Percentiles rank a stretch among this genome's conserved stretches.
These are phyloP conservation scores for Cinclus cinclus DNA, from an alignment of 2,113 vertebrate genomes.

Conservation along the genomic window DNA sequence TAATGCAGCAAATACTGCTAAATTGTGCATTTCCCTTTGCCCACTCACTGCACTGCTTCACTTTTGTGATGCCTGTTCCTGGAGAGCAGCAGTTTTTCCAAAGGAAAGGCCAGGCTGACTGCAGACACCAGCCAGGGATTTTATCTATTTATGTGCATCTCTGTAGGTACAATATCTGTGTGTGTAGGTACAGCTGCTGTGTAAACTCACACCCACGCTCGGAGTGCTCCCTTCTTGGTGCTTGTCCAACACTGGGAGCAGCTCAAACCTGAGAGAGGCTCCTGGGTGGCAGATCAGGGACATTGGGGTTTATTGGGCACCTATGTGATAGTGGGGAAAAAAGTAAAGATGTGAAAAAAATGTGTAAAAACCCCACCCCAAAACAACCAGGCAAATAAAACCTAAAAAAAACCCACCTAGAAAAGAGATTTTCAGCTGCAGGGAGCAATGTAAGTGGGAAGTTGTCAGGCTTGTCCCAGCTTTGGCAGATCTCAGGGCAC, in stretches of 20 bases:
- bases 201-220: fast-evolving
- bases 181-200: not conserved
- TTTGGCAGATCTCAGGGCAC: not conserved
- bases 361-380: too few species aligned
- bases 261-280: not conserved
- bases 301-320: fast-evolving
- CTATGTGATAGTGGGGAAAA: fast-evolving
- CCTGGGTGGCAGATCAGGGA: not conserved
- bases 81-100: not conserved
- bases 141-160: fast-evolving
- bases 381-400: not conserved
- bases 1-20: not conserved
- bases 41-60: fast-evolving
- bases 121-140: not conserved
- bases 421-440: not conserved
- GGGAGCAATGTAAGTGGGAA: not conserved
- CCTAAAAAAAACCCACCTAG: not conserved
- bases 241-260: too few species aligned
- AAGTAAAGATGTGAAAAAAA: not conserved
- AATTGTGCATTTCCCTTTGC: not conserved
- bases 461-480: not conserved
- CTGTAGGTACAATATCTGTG: not conserved
- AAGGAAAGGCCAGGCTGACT: fast-evolving
- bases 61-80: fast-evolving
- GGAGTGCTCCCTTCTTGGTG: not conserved